Evolutionary conservation across 2,113 vertebrate genomes (phyloP), one percentile per base, ranked within the genome.

Genomic region (Perccottus glenii): DNA sequence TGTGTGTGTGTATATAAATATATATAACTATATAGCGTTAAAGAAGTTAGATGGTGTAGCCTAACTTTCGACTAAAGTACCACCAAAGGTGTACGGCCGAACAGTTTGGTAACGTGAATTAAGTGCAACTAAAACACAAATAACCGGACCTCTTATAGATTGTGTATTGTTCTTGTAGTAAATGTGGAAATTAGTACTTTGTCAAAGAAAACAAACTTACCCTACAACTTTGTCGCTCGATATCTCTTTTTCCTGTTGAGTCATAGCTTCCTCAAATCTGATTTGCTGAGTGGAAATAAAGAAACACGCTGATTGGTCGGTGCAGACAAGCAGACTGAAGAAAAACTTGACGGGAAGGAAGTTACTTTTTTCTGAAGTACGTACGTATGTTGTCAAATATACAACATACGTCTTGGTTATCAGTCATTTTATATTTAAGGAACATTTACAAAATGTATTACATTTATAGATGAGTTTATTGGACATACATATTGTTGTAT

Each of bases 181-280:
- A 32, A 9, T 53, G n/a, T 55, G 36, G 16, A 9, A 48, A 35
- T 11, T 42, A 47, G 68, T 62, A 19, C 6, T 48, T 57, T 1
- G 3, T 66, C 52, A 73, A 63, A 57, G 9, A 71, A 9, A 43
- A 14, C 1, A 75, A 77, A 86, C 89, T 89, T 86, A 91, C 90
- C 87, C 78, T 57, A 47, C 82, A 90, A 88, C 78, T 86, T 84
- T 77, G 35, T 62, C 80, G 73, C 75, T 83, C 83, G 53, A 11
- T 42, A 56, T 81, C 65, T 59, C 83, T 89, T 87, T 87, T 85
- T 81, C 11, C 58, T 81, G 27, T 10, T 12, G 52, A 60, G 50
- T 64, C 7, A 62, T 11, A 33, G 9, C 42, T 42, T 81, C 16
- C 53, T 42, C 38, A 32, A 43, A 38, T 58, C 60, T 66, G 36